phyloP scores from a whole-genome alignment of 2,113 vertebrate genomes.

The Origma solitaria region DNA sequence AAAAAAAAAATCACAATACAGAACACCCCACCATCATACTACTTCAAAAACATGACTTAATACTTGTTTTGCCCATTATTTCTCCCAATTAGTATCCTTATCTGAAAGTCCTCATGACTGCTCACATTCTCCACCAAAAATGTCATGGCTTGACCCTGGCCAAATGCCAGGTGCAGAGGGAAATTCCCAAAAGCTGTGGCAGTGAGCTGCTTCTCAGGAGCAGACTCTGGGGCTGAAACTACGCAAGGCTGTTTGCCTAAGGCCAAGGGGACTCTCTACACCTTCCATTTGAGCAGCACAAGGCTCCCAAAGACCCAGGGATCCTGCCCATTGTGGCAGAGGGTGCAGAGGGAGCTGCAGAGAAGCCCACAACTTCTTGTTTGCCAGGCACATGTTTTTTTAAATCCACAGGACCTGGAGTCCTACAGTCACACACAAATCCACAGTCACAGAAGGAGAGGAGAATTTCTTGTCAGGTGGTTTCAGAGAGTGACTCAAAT shows the following conservation, averaged over 20 bases:
- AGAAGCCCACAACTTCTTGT: not conserved
- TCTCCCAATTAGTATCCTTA: too few relatives aligned
- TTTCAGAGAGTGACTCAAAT: not conserved
- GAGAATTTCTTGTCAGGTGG: not conserved
- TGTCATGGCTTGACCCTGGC: too few relatives aligned
- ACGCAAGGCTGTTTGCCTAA: not conserved
- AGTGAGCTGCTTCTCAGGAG: not conserved
- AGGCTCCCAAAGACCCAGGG: not conserved
- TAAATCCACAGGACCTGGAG: not conserved
- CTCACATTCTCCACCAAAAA: too few relatives aligned
- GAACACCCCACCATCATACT: too few relatives aligned
- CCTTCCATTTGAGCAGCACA: not conserved
- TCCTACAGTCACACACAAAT: rapidly evolving
- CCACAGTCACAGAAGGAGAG: not conserved
- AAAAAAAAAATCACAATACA: too few relatives aligned
- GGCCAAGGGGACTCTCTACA: not conserved
- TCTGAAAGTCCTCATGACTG: too few relatives aligned
- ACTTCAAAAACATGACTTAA: too few relatives aligned
- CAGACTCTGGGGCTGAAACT: not conserved
- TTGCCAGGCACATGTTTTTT: not conserved
- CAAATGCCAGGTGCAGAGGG: not conserved
- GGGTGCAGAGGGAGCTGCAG: not conserved
- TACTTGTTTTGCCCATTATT: too few relatives aligned
- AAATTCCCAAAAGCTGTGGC: not conserved
- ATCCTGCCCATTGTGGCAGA: not conserved